Conservation (phyloP, 2,888 invertebrate genomes). For the Andrena trimmerana region DNA sequence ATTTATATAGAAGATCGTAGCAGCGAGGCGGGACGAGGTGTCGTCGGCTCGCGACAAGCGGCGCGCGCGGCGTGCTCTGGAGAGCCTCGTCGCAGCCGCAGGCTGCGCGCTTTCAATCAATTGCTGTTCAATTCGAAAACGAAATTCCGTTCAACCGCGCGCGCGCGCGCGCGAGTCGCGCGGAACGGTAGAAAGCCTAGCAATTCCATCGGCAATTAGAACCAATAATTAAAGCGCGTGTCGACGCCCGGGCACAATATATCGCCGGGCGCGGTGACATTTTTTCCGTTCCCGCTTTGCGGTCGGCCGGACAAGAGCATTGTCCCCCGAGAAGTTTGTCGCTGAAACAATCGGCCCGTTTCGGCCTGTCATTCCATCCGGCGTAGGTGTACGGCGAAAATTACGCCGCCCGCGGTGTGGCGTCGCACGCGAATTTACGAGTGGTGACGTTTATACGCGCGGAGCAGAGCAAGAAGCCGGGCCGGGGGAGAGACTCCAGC, state of each 20-base stretch:
- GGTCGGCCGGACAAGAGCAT: constrained; percentile 1
- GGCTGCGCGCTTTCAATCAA: constrained; percentile 43
- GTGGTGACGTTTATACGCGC: neutral
- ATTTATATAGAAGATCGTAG: constrained; percentile 35
- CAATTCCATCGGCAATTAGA: constrained; percentile 68
- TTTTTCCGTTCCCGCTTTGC: constrained; percentile 35
- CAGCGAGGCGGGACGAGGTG: constrained; percentile 28
- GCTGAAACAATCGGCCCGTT: constrained; percentile 5
- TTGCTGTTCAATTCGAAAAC: constrained; percentile 53
- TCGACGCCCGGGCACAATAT: constrained; percentile 40
- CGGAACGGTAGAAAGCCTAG: constrained; percentile 23
- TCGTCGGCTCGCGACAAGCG: neutral
- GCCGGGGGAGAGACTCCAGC: constrained; percentile 8
- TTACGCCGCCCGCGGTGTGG: neutral
- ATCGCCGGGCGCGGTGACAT: constrained; percentile 4
- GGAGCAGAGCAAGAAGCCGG: neutral
- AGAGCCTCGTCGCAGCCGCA: neutral
- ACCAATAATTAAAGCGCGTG: constrained; percentile 63
- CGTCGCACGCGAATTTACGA: constrained; percentile 18
- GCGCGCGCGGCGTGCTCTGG: neutral
- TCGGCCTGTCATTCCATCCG: constrained; percentile 2
- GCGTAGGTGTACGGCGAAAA: constrained; percentile 6
- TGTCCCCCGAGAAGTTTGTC: constrained; percentile 25
- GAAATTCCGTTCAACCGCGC: constrained; percentile 52
- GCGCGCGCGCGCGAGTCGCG: constrained; percentile 22